Evolutionary conservation across 1,140 invertebrate species (phyloP), one percentile per base, ranked within the genome.

Genomic region (Tetraneura akinire): DNA sequence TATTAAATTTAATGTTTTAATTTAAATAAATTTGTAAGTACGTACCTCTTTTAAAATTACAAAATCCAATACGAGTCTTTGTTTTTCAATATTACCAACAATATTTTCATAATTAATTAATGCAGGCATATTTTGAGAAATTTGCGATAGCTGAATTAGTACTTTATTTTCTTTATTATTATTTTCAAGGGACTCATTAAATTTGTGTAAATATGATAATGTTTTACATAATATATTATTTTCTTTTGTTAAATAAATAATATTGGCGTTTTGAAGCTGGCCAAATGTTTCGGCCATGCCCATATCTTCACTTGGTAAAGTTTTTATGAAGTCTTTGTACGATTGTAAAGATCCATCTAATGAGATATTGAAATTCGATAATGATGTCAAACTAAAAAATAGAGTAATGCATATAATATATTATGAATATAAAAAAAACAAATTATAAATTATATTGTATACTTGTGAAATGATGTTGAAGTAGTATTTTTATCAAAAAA

Each of bases 401-500:
- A 32, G 18, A 73, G 5, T 45, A 47, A 1, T 21, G n/a, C 14
- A 4, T 2, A 66, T 66, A 6, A 13, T 21, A 62, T 29, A 26
- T 18, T 10, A 68, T 4, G n/a, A 6, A 9, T 1, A 8, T 45
- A 16, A 11, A 1, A 37, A 18, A 0, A n/a, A 64, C 3, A 18
- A 3, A 23, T 14, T 37, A 8, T 29, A 16, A 29, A 29, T 37
- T 32, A 64, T 37, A 37, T 64, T 37, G 1, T 10, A n/a, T 68
- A 68, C 66, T 68, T 47, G 42, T 47, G 14, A 68, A 68, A 68
- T 16, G 42, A 6, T 18, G n/a, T 53, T 18, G 10, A 88, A 11
- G 94, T 84, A 1, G 89, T 88, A 53, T 91, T 90, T 18, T 93
- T 91, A 81, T 88, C 90, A 86, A 94, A 94, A 87, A 89, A 93